Evolutionary conservation across 2,797 vertebrate genomes (phyloP), one percentile per base, ranked within the genome.

Genomic region (Mus minutoides): DNA sequence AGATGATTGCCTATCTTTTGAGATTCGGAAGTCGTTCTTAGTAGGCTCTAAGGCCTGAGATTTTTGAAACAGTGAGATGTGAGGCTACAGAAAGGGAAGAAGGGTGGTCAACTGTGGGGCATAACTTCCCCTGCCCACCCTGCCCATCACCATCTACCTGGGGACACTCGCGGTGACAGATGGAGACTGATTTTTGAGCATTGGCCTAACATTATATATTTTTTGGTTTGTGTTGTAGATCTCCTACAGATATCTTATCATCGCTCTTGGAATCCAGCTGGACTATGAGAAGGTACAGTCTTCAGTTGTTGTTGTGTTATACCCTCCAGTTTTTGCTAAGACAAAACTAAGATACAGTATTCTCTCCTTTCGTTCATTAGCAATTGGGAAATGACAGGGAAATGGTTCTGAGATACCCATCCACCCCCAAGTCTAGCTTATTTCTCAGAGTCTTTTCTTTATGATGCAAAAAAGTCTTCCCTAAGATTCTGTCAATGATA

Each of bases 161-260:
- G 43, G 19, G 22, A 52, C 19, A 8, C 31, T 69, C 76, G 11
- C 9, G 9, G 5, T 24, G 54, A 71, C 9, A 49, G 19, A 52
- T 54, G n/a, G 64, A 73, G 77, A 58, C n/a, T 60, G 26, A 22
- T 31, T 88, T 75, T 34, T 75, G 86, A 56, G 52, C 54, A 31
- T 31, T 88, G 26, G 22, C 90, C 93, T 98, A 94, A 98, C 95
- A 93, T 43, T 3, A 9, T 49, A 12, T 91, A 10, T 26, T 43
- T 24, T 67, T 29, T 54, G 73, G n/a, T 91, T 78, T 88, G 58
- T 93, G 75, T 98, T 97, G 83, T 98, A 99, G 99, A 98, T 99
- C 94, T 99, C 99, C 69, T 99, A 99, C 97, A 99, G 99, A 95
- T 99, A 99, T 97, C 98, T 99, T 98, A 99, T 99, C 95, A 99